Percentiles rank a stretch among this genome's conserved stretches.
These are phyloP conservation scores for Hyposoter dolosus DNA, from an alignment of 2,888 invertebrate genomes.

Conservation along the genomic window DNA sequence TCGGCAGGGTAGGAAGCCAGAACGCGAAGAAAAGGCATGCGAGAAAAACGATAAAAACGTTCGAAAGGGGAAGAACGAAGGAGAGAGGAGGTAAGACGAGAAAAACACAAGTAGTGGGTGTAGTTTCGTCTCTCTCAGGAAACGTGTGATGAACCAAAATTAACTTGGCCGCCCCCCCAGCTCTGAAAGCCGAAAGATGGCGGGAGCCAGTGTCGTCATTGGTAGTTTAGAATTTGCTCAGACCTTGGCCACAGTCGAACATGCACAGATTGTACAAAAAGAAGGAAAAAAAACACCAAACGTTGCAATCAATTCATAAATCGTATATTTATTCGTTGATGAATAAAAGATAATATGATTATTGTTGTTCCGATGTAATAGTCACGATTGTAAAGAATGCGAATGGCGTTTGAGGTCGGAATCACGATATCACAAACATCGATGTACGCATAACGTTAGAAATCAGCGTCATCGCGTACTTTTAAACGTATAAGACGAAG, in stretches of 20 bases:
- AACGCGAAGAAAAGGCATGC: conserved; percentile 6
- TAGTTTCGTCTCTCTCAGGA: conserved; percentile 27
- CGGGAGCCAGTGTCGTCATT: conserved; percentile 1
- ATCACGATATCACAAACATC: conserved; percentile 35
- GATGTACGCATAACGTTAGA: not conserved
- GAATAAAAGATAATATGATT: conserved; percentile 5
- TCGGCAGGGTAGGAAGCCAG: conserved; percentile 2
- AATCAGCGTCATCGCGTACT: conserved; percentile 1
- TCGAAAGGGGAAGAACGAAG: not conserved
- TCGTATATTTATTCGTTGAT: conserved; percentile 6
- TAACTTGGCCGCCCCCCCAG: conserved; percentile 65
- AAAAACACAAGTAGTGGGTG: not conserved
- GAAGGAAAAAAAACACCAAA: not conserved
- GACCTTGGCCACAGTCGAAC: not conserved
- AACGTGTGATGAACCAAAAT: conserved; percentile 76
- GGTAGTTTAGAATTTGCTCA: not conserved
- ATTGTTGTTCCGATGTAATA: conserved; percentile 19
- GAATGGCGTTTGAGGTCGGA: conserved; percentile 12
- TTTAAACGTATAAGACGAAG: not conserved
- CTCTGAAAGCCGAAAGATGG: conserved; percentile 7
- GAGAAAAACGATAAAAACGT: not conserved
- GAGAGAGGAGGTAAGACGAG: conserved; percentile 4
- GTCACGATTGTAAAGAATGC: conserved; percentile 1
- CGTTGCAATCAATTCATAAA: not conserved
- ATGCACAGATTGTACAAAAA: not conserved